Conservation (phyloP, 2,797 vertebrate species). For the Linurgus olivaceus region DNA sequence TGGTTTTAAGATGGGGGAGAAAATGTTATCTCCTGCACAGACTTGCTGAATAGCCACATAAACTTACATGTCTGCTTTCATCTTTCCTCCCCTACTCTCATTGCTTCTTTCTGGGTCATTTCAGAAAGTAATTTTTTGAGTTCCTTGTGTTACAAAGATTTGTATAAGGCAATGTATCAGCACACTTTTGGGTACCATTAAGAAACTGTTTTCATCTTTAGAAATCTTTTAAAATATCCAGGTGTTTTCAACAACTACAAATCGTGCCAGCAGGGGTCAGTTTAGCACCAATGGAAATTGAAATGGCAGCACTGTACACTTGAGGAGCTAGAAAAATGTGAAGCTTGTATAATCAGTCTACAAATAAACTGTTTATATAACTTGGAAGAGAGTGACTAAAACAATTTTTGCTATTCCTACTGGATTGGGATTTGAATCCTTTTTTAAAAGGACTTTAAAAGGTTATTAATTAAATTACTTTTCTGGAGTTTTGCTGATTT, state of each 20-base stretch:
- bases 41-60: neutral
- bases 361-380: neutral
- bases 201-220: neutral
- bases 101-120: neutral
- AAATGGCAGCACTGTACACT: neutral
- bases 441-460: neutral
- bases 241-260: slow-evolving; percentile 8
- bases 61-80: neutral
- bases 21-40: neutral
- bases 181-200: neutral
- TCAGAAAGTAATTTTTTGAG: neutral
- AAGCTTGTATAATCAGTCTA: neutral
- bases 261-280: slow-evolving; percentile 71
- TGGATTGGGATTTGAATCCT: neutral
- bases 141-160: neutral
- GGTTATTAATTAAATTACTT: neutral
- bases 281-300: slow-evolving; percentile 52
- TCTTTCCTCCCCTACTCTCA: neutral
- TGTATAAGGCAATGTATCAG: neutral
- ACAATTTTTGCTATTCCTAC: neutral
- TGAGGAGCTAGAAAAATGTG: neutral
- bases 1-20: neutral
- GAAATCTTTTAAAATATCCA: neutral
- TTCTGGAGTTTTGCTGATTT: neutral
- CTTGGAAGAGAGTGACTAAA: neutral